These are phyloP conservation scores for Octodonta nipae DNA, from an alignment of 2,888 invertebrate species.

Conservation along the genomic window DNA sequence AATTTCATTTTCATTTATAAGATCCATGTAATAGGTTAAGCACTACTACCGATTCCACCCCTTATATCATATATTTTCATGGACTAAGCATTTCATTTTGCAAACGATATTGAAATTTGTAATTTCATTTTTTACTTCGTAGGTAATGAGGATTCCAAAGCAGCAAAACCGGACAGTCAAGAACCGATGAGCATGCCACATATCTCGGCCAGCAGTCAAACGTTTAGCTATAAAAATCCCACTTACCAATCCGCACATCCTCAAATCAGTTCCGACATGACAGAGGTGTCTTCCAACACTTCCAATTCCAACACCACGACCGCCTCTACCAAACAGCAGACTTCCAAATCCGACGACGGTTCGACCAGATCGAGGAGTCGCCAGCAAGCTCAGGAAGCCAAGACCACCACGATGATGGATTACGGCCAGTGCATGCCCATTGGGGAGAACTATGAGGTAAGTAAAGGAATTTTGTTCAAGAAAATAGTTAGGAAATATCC, in stretches of 20 bases:
- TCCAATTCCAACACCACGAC: constrained; percentile 4
- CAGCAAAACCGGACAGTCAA: constrained; percentile 34
- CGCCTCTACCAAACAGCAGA: no score
- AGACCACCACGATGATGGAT: constrained; percentile 10
- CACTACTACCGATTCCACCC: no score
- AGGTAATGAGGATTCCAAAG: constrained; percentile 38
- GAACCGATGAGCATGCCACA: constrained; percentile 46
- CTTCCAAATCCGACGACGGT: constrained; percentile 36
- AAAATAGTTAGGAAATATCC: no score
- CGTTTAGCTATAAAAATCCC: constrained; percentile 58
- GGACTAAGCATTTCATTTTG: no score
- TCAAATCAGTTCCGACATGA: constrained; percentile 26
- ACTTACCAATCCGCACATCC: constrained; percentile 65
- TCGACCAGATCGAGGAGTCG: constrained; percentile 57
- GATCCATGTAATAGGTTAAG: no score
- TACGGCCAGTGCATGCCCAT: constrained; percentile 16
- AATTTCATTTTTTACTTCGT: no score
- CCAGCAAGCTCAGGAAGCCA: constrained; percentile 65
- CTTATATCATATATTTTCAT: no score
- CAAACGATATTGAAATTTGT: no score
- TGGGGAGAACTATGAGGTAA: constrained; percentile 25
- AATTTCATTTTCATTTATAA: no score
- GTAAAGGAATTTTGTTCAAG: no score
- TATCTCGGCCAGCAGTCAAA: constrained; percentile 32
- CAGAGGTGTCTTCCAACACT: constrained; percentile 4